Percentiles rank a stretch among this genome's conserved stretches.
Evolutionary conservation across 2,113 vertebrate genomes (phyloP).

Genomic region (Platanista minor): DNA sequence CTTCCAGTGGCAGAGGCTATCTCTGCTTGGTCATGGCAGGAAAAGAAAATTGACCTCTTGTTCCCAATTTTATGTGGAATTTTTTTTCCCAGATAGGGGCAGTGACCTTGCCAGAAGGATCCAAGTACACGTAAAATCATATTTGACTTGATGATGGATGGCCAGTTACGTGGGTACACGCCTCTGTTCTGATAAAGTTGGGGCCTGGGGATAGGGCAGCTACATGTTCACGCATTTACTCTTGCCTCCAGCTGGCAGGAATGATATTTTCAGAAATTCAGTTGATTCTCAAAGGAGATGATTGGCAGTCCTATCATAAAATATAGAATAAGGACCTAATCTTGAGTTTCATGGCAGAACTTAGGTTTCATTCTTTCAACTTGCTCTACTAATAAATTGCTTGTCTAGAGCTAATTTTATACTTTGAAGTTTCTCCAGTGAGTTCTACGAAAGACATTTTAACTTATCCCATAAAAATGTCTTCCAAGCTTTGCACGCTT

Average conservation of each 20-base stretch:
- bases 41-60: conserved; percentile 58
- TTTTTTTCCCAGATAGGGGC: conserved; percentile 53
- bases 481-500: neutral
- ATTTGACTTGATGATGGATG: conserved; percentile 73
- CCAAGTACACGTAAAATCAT: conserved; percentile 53
- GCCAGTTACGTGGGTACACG: conserved; percentile 19
- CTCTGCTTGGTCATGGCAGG: neutral
- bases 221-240: neutral
- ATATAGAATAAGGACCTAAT: neutral
- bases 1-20: neutral
- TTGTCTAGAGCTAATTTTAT: conserved; percentile 25
- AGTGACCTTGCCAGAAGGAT: conserved; percentile 71
- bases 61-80: conserved; percentile 63
- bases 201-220: neutral
- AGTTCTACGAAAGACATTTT: neutral
- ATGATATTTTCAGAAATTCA: neutral
- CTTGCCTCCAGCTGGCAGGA: neutral
- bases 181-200: conserved; percentile 24
- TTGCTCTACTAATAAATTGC: neutral
- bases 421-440: neutral
- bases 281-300: neutral
- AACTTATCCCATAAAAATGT: neutral
- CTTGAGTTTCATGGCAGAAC: conserved; percentile 4
- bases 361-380: neutral
- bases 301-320: neutral